Conservation (phyloP, 2,888 invertebrate species). For the Chironomus riparius region DNA sequence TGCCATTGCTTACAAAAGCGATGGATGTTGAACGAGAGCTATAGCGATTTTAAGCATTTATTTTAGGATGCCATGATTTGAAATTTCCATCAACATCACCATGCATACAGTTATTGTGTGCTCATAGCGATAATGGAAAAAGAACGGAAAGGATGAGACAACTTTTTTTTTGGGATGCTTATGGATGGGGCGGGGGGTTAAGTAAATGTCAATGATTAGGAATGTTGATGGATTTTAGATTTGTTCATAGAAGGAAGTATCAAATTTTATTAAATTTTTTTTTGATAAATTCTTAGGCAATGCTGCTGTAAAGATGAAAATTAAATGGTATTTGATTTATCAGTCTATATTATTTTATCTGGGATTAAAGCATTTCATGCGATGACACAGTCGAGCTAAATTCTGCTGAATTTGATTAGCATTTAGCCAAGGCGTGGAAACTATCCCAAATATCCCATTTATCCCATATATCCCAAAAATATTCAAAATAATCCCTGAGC, state of each 20-base stretch:
- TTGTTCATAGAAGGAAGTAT: not conserved
- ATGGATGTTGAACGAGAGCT: not conserved
- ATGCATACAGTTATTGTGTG: not conserved
- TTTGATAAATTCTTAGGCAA: not conserved
- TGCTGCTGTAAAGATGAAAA: not conserved
- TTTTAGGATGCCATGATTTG: conserved; percentile 9
- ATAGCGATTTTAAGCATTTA: conserved; percentile 4
- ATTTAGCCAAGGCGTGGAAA: too few relatives aligned
- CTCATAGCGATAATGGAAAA: not conserved
- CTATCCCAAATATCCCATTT: too few relatives aligned
- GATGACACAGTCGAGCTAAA: too few relatives aligned
- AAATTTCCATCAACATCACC: not conserved
- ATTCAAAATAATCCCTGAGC: too few relatives aligned
- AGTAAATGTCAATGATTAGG: conserved; percentile 21
- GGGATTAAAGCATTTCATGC: not conserved
- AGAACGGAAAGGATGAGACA: not conserved
- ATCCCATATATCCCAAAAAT: too few relatives aligned
- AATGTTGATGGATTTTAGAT: conserved; percentile 16
- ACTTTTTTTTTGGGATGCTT: not conserved
- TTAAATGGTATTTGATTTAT: too few relatives aligned
- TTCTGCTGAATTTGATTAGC: too few relatives aligned
- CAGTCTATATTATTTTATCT: too few relatives aligned
- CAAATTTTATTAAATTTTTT: not conserved
- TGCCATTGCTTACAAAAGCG: not conserved
- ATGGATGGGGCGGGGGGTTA: not conserved